These are phyloP conservation scores for Chelonus insularis DNA, from an alignment of 1,140 invertebrate species.

Conservation along the genomic window DNA sequence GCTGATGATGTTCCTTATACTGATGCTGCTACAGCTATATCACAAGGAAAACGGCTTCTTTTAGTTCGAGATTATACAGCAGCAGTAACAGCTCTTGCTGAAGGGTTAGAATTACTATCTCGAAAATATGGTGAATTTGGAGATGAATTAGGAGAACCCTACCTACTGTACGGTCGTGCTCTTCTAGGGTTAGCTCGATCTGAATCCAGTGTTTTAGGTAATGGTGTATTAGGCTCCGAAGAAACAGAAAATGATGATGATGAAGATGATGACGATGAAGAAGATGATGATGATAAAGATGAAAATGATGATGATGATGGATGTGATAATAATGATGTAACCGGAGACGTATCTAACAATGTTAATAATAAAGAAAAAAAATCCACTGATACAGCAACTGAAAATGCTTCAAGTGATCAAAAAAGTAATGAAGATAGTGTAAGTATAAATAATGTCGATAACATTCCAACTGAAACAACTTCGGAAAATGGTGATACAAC, in stretches of 20 bases:
- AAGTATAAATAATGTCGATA: too few relatives aligned
- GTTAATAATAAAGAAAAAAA: slow-evolving; percentile 40
- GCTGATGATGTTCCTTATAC: slow-evolving; percentile 54
- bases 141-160: slow-evolving; percentile 81
- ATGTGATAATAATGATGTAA: slow-evolving; percentile 44
- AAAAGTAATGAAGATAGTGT: too few relatives aligned
- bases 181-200: slow-evolving; percentile 79
- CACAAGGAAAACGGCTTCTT: slow-evolving; percentile 75
- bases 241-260: slow-evolving; percentile 61
- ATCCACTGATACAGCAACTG: neutral
- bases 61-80: slow-evolving; percentile 76
- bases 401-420: slow-evolving; percentile 4
- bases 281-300: slow-evolving; percentile 41
- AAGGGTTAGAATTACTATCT: slow-evolving; percentile 73
- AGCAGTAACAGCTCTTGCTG: slow-evolving; percentile 76
- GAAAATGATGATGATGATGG: slow-evolving; percentile 56
- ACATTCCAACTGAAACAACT: too few relatives aligned
- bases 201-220: slow-evolving; percentile 79
- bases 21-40: slow-evolving; percentile 63
- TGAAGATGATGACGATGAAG: slow-evolving; percentile 49
- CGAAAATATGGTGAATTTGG: slow-evolving; percentile 74
- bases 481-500: too few relatives aligned
- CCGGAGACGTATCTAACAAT: too few relatives aligned
- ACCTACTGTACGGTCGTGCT: slow-evolving; percentile 78
- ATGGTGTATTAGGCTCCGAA: slow-evolving; percentile 67